Evolutionary conservation across 2,888 invertebrate species (phyloP), one percentile per base, ranked within the genome.

Genomic region (Agrilus mali): DNA sequence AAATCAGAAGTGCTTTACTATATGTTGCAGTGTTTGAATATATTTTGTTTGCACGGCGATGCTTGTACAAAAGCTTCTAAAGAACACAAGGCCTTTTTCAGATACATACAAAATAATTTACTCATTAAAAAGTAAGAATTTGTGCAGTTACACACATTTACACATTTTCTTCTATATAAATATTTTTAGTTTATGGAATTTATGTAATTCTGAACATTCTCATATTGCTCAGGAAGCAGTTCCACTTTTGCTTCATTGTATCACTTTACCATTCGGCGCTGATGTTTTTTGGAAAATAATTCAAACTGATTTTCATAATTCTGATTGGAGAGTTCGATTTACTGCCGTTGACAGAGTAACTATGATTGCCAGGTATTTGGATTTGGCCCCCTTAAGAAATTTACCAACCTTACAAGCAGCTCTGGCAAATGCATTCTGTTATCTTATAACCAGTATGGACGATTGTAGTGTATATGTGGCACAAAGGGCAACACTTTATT

Each of bases 281-380:
- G 95, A 96, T 64, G 87, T 94, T 37, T 90, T 98, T 65, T 97
- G 97, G 86, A 80, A 84, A 50, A 78, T 94, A n/a, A 81, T 98
- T 42, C 87, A 96, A 60, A 86, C 89, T 57, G 88, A 92, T 62
- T 99, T 97, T 69, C 92, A 93, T 54, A 83, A 81, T 60, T 73
- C 76, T 7, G 89, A 94, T 65, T 92, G 95, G 85, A 79, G 84
- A 50, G 77, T 82, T 14, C 74, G 98, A 52, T 97, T 96, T 70
- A 82, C 86, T 38, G 94, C 97, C 27, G 96, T 97, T 33, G 98
- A 97, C 68, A 75, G 94, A 51, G 93, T 95, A 32, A 89, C 92
- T 32, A 80, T 95, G 43, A 81, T 98, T 48, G 92, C 93, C 22
- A 74, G 86, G 56, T 93, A 95, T 66, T 86, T 96, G 80, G 93